Evolutionary conservation across 2,797 vertebrate species (phyloP).

Genomic region (Gymnodraco acuticeps): DNA sequence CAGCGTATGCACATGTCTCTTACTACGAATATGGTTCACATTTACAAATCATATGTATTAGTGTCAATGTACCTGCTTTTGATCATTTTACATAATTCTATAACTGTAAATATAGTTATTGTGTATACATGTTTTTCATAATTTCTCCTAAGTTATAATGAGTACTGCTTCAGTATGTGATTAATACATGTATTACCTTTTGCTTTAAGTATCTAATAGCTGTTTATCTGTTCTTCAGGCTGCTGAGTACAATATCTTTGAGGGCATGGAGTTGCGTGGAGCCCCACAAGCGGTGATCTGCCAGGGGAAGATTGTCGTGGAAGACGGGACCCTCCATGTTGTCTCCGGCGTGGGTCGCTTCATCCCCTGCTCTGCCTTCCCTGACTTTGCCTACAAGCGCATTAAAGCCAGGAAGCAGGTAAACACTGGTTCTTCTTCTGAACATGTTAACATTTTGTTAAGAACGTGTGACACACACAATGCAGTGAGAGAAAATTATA

Average conservation of each 20-base stretch:
- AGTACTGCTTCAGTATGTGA: background rate
- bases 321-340: conserved; percentile 92
- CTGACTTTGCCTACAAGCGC: conserved; percentile 97
- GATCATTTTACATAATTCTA: background rate
- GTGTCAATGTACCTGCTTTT: background rate
- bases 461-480: background rate
- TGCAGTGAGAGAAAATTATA: background rate
- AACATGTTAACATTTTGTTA: background rate
- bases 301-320: conserved; percentile 96
- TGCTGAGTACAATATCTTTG: conserved; percentile 97
- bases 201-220: background rate
- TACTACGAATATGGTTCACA: background rate
- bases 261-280: conserved; percentile 96
- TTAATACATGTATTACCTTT: background rate
- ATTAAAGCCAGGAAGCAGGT: conserved; percentile 98
- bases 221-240: conserved; percentile 76
- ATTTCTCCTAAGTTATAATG: background rate
- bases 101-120: background rate
- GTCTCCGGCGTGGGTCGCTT: conserved; percentile 93
- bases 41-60: background rate
- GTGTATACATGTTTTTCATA: background rate
- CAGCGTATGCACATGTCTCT: background rate
- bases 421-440: conserved; percentile 18
- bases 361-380: conserved; percentile 92
- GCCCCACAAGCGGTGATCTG: conserved; percentile 93